These are phyloP conservation scores for Trinectes maculatus DNA, from an alignment of 2,113 vertebrate genomes.

Conservation along the genomic window DNA sequence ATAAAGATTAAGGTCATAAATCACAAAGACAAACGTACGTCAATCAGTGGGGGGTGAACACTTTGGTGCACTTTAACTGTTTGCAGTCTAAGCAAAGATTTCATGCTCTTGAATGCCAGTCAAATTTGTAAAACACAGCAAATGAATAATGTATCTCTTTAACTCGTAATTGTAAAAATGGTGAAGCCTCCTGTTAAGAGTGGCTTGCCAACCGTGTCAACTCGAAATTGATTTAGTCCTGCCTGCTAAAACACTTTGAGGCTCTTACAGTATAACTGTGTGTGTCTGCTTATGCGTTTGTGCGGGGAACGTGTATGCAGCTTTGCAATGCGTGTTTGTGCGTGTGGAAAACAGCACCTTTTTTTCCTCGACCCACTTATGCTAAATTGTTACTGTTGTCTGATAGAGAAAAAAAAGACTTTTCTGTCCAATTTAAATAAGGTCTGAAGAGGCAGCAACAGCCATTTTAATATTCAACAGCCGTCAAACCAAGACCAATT, in stretches of 20 bases:
- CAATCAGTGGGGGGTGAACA: constrained; percentile 62
- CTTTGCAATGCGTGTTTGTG: constrained; percentile 45
- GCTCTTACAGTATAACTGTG: constrained; percentile 80
- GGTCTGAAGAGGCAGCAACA: constrained; percentile 80
- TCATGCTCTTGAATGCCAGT: constrained; percentile 66
- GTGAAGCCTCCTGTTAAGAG: constrained; percentile 82
- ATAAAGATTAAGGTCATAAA: constrained; percentile 87
- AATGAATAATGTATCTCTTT: constrained; percentile 84
- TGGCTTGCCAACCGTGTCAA: constrained; percentile 85
- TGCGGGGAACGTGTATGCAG: constrained; percentile 31
- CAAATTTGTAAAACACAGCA: constrained; percentile 80
- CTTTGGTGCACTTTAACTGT: constrained; percentile 66
- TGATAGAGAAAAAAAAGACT: constrained; percentile 78
- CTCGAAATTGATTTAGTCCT: constrained; percentile 83
- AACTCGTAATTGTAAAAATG: constrained; percentile 84
- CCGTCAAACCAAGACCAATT: constrained; percentile 84
- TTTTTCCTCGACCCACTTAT: constrained; percentile 79
- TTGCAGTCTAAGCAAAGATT: constrained; percentile 67
- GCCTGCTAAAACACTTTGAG: constrained; percentile 83
- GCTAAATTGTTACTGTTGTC: constrained; percentile 85
- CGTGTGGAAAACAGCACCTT: constrained; percentile 68
- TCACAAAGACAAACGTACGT: constrained; percentile 62
- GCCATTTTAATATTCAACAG: constrained; percentile 85
- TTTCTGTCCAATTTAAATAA: constrained; percentile 86
- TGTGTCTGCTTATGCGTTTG: constrained; percentile 33